phyloP scores from a whole-genome alignment of 2,113 vertebrate genomes.

The Catharus minimus region DNA sequence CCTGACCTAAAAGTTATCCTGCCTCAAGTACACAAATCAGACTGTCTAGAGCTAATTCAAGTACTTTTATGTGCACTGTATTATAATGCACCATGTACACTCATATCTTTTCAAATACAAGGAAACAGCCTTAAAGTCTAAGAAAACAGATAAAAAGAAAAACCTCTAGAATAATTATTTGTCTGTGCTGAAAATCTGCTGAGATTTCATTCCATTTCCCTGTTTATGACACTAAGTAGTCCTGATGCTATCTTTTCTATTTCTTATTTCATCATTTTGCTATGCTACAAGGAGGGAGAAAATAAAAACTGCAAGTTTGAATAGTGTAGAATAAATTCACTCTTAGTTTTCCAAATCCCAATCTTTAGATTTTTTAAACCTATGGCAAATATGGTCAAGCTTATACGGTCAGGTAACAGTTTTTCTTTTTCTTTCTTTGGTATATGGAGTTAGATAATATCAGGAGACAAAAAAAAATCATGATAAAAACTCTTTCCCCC shows the following conservation, averaged over 20 bases:
- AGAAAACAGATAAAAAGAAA: slow-evolving; percentile 30
- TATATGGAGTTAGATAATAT: neutral
- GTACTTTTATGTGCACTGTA: neutral
- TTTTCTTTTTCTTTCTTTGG: neutral
- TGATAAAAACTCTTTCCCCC: neutral
- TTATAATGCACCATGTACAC: neutral
- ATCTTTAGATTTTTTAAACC: neutral
- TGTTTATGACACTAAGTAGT: slow-evolving; percentile 22
- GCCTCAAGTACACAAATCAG: neutral
- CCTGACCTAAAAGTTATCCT: neutral
- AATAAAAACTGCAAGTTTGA: neutral
- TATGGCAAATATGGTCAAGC: neutral
- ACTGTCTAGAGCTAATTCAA: neutral
- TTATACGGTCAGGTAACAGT: neutral
- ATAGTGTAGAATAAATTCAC: neutral
- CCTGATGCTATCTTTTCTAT: neutral
- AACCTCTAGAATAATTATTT: slow-evolving; percentile 17
- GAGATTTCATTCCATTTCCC: slow-evolving; percentile 9
- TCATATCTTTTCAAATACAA: slow-evolving; percentile 26
- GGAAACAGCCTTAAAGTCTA: neutral
- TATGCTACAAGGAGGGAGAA: neutral
- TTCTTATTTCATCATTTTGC: slow-evolving; percentile 10
- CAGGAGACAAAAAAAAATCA: neutral
- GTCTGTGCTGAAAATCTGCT: neutral
- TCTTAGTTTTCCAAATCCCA: neutral